Evolutionary conservation across 2,113 vertebrate species (phyloP), one percentile per base, ranked within the genome.

Genomic region (Phocoena sinus): DNA sequence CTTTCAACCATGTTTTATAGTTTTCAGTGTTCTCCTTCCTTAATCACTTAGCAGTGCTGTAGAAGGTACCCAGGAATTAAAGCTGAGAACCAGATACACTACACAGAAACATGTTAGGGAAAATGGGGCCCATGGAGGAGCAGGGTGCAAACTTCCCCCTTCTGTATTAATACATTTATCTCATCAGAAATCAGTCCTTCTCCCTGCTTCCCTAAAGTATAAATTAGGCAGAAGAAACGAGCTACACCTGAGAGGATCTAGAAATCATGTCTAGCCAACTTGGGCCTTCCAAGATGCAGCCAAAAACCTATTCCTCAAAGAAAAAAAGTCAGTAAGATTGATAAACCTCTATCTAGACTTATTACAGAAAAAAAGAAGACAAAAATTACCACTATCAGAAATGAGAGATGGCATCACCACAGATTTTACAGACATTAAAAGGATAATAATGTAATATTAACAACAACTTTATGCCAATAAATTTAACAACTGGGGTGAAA

Each of bases 121-220:
- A 10, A 10, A 23, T 3, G 36, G n/a, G 25, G 26, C 41, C 25
- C 3, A 1, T 0, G 13, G 50, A n/a, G 28, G 26, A 12, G 14
- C 33, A 14, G 47, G 20, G 9, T 12, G 8, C 20, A 47, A 28
- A 2, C 9, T 21, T 21, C n/a, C 38, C 7, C 13, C 36, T 65
- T 47, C 82, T 0, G 1, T 5, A 9, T 14, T 15, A n/a, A 17
- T n/a, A 65, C 15, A 9, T 11, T 28, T 15, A 8, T 23, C 60
- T 62, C 38, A 5, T 11, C 21, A 62, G 28, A 47, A 96, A 11
- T 41, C 1, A 1, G 18, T 12, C 36, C 8, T 38, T 70, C 31
- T 86, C 6, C 36, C 33, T 17, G 38, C 26, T 38, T 10, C 7
- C 26, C 85, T 13, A 44, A 71, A 44, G 28, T 17, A 63, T 23